phyloP scores from a whole-genome alignment of 1,140 invertebrate species.

The Sminthurides bifidus region DNA sequence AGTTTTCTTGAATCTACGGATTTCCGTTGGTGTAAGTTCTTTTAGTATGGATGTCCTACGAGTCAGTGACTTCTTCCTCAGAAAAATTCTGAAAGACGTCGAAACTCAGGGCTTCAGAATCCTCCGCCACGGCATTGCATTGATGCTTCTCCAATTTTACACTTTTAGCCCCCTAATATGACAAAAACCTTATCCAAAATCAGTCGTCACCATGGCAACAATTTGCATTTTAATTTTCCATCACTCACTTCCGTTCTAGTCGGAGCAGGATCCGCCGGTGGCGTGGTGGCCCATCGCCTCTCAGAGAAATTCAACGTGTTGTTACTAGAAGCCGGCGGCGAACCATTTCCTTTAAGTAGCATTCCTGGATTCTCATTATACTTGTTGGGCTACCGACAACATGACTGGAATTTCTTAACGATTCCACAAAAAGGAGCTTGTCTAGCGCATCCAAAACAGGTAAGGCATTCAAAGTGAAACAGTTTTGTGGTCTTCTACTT shows the following conservation, averaged over 20 bases:
- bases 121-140: too few species aligned
- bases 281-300: conserved; percentile 19
- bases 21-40: too few species aligned
- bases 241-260: conserved; percentile 23
- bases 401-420: conserved; percentile 24
- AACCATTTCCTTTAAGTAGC: conserved; percentile 14
- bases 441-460: conserved; percentile 2
- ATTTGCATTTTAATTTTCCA: too few species aligned
- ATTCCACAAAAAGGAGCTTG: conserved; percentile 20
- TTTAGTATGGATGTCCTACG: too few species aligned
- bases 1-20: too few species aligned
- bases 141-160: too few species aligned
- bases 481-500: neutral
- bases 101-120: too few species aligned
- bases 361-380: conserved; percentile 31
- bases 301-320: conserved; percentile 17
- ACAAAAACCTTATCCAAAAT: too few species aligned
- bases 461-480: neutral
- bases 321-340: conserved; percentile 27
- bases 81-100: too few species aligned
- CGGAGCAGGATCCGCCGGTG: conserved; percentile 16
- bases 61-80: too few species aligned
- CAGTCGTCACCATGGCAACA: too few species aligned
- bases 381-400: conserved; percentile 14
- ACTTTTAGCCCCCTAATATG: too few species aligned